phyloP scores from a whole-genome alignment of 2,113 vertebrate genomes.

The Barbus barbus region DNA sequence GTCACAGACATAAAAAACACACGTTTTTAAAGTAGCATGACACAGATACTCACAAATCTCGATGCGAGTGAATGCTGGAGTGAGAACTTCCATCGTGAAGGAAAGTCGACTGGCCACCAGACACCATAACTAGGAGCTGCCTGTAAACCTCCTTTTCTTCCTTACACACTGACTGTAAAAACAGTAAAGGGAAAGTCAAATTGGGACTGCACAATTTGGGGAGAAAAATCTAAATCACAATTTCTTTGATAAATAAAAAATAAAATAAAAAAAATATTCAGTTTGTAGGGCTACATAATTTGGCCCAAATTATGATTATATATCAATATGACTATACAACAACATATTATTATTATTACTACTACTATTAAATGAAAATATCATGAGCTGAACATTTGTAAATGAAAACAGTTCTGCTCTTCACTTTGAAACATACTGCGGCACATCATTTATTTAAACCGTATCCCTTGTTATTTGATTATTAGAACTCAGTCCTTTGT shows the following conservation, averaged over 20 bases:
- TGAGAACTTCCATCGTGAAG: constrained; percentile 68
- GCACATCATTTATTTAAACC: too few species aligned
- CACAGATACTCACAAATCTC: constrained; percentile 74
- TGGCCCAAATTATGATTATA: too few species aligned
- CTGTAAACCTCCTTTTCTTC: constrained; percentile 92
- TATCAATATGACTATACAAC: too few species aligned
- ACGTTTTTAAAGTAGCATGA: too few species aligned
- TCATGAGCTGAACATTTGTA: too few species aligned
- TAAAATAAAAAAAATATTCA: too few species aligned
- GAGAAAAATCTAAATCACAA: not conserved
- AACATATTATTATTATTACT: too few species aligned
- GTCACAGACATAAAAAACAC: not conserved
- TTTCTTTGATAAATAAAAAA: not conserved
- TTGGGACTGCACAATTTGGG: not conserved
- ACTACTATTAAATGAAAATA: too few species aligned
- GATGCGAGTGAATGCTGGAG: constrained; percentile 70
- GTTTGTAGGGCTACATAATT: not conserved
- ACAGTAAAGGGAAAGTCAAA: not conserved
- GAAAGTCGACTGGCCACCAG: constrained; percentile 73
- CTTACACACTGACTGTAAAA: constrained; percentile 81
- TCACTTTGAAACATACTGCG: too few species aligned
- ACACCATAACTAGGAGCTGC: constrained; percentile 89
- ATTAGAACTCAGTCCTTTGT: not conserved
- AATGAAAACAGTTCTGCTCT: too few species aligned
- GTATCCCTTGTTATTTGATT: too few species aligned